A percentile compares a stretch with the other conserved stretches of the same genome.
Conservation (phyloP, 2,113 vertebrate species). For the Nerophis lumbriciformis region DNA sequence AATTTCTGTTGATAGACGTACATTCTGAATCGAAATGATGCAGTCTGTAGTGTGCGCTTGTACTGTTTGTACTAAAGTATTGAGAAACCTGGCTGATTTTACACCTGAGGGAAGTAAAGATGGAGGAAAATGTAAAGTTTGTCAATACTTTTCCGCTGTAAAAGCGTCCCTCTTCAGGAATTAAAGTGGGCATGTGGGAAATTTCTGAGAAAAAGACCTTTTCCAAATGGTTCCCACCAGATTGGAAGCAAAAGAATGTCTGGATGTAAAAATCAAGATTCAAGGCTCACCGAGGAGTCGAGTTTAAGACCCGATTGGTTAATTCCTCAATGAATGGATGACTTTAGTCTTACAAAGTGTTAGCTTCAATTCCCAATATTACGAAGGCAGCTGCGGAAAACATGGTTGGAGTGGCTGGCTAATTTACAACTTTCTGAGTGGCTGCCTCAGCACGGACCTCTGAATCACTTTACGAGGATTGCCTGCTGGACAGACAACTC, state of each 20-base stretch:
- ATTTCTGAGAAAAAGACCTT: neutral
- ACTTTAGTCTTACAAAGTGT: neutral
- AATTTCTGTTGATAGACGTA: neutral
- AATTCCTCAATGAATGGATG: neutral
- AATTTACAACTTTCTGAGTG: constrained; percentile 52
- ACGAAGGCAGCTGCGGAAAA: neutral
- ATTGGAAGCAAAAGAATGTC: neutral
- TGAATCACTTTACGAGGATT: constrained; percentile 35
- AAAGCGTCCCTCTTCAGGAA: neutral
- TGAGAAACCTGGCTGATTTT: neutral
- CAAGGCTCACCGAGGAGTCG: neutral
- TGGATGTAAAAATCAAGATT: neutral
- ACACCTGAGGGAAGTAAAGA: neutral
- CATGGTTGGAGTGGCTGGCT: constrained; percentile 28
- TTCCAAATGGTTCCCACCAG: neutral
- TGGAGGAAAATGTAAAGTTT: neutral
- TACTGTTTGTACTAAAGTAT: neutral
- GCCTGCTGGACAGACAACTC: constrained; percentile 46
- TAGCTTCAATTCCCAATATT: constrained; percentile 3
- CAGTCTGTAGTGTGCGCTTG: neutral
- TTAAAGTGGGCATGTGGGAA: neutral
- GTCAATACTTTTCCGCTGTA: neutral
- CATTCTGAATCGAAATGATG: neutral
- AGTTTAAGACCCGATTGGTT: neutral
- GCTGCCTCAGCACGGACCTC: constrained; percentile 29